A percentile compares a stretch with the other conserved stretches of the same genome.
Conservation (phyloP, 2,113 vertebrate species). For the Peromyscus californicus region DNA sequence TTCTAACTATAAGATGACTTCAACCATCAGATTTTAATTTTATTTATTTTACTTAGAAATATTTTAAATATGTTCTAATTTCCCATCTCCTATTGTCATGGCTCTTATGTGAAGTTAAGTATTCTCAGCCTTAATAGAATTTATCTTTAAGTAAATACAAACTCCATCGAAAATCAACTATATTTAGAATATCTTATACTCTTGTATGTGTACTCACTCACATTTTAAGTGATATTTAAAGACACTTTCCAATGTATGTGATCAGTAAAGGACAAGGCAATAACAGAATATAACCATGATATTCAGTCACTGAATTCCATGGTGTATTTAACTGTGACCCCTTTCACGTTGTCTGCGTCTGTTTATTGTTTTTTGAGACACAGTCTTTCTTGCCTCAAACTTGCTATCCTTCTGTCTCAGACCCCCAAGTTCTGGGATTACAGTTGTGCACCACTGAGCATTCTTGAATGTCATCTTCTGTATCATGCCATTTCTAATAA, state of each 20-base stretch:
- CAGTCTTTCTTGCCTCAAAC: neutral
- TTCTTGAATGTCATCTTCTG: conserved; percentile 35
- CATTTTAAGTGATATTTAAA: conserved; percentile 33
- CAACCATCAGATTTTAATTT: conserved; percentile 53
- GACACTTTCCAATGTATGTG: conserved; percentile 9
- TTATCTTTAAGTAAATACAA: conserved; percentile 26
- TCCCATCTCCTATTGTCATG: neutral
- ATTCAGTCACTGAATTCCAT: conserved; percentile 4
- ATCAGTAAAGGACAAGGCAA: neutral
- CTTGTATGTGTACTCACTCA: neutral
- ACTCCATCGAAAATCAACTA: conserved; percentile 51
- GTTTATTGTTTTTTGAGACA: neutral
- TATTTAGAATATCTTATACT: neutral
- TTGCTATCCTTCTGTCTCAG: neutral
- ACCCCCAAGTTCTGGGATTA: neutral
- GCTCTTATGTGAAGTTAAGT: conserved; percentile 35
- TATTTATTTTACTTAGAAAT: conserved; percentile 28
- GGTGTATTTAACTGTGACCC: conserved; percentile 12
- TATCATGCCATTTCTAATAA: neutral
- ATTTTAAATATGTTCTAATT: conserved; percentile 36
- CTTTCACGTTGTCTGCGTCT: neutral
- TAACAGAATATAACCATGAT: neutral
- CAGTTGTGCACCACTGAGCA: neutral
- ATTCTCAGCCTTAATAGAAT: conserved; percentile 38
- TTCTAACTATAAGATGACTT: conserved; percentile 7